These are phyloP conservation scores for Protonibea diacanthus DNA, from an alignment of 2,797 vertebrate species.

Conservation along the genomic window DNA sequence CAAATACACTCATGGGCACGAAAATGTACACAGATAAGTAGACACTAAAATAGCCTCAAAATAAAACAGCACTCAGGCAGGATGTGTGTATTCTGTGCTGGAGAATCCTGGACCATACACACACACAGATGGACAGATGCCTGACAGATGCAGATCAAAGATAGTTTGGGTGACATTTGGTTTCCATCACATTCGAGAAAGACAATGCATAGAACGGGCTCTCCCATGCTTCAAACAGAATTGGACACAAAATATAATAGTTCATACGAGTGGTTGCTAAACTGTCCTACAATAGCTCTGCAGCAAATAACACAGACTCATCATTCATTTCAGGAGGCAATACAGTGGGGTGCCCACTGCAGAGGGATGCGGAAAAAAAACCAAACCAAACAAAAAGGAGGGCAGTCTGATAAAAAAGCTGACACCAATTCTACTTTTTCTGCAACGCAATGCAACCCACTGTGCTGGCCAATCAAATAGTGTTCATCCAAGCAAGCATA, in stretches of 20 bases:
- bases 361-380: background rate
- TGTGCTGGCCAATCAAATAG: background rate
- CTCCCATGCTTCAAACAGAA: background rate
- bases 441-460: constrained; percentile 16
- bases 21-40: constrained; percentile 26
- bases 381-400: constrained; percentile 8
- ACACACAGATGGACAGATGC: constrained; percentile 7
- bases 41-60: constrained; percentile 19
- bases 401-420: background rate
- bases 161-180: constrained; percentile 6
- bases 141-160: constrained; percentile 35
- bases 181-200: constrained; percentile 11
- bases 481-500: background rate
- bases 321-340: constrained; percentile 27
- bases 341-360: background rate
- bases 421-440: background rate
- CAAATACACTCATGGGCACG: constrained; percentile 35
- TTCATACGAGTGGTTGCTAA: background rate
- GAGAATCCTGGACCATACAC: constrained; percentile 10
- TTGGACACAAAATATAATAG: background rate
- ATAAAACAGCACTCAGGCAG: background rate
- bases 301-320: constrained; percentile 7
- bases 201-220: background rate
- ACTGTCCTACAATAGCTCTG: constrained; percentile 1
- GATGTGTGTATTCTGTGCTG: background rate